Evolutionary conservation across 2,888 invertebrate species (phyloP).

Genomic region (Teleiodes luculella): DNA sequence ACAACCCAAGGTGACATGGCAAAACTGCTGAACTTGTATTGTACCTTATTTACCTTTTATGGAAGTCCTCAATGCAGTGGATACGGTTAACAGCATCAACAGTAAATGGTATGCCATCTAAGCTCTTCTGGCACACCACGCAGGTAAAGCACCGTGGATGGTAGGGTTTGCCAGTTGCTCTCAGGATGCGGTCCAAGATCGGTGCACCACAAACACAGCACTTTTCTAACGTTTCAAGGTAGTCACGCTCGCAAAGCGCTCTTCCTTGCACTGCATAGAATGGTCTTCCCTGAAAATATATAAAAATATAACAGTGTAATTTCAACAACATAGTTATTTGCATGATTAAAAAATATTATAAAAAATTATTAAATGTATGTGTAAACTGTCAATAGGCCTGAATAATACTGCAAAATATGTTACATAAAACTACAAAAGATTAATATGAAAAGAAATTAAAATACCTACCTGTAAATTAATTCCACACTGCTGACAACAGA

Average conservation of each 20-base stretch:
- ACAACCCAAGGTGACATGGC: no score
- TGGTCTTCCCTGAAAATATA: conserved; percentile 86
- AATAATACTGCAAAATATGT: no score
- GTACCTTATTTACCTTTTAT: conserved; percentile 91
- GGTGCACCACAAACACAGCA: conserved; percentile 97
- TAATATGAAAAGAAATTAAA: no score
- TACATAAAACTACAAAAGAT: no score
- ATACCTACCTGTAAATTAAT: conserved; percentile 86
- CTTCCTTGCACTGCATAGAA: conserved; percentile 97
- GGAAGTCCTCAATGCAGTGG: conserved; percentile 99
- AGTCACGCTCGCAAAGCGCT: conserved; percentile 97
- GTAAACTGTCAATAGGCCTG: no score
- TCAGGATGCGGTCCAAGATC: conserved; percentile 94
- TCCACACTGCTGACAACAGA: conserved; percentile 95
- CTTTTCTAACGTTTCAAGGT: conserved; percentile 96
- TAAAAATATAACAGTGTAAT: no score
- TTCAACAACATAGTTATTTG: no score
- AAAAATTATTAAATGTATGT: no score
- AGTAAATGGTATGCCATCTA: conserved; percentile 99
- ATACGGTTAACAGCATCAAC: conserved; percentile 98
- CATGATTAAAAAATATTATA: no score
- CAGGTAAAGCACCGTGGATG: conserved; percentile 98
- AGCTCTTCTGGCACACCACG: conserved; percentile 94
- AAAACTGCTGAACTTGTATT: no score
- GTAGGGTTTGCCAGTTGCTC: conserved; percentile 98